These are phyloP conservation scores for Ceratina australensis DNA, from an alignment of 1,140 invertebrate species.

Conservation along the genomic window DNA sequence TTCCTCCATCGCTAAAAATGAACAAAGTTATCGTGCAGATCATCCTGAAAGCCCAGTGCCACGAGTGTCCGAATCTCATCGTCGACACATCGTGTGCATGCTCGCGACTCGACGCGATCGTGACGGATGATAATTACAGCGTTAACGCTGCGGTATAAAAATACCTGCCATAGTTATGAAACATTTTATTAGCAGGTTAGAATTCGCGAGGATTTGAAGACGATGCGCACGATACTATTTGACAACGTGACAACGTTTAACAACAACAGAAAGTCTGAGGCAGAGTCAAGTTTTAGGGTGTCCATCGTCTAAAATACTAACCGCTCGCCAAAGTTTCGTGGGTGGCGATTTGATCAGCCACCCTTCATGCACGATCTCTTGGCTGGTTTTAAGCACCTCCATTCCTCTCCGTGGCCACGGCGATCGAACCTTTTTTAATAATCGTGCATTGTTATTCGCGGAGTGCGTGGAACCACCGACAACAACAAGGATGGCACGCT, in stretches of 20 bases:
- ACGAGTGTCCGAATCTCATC: not conserved
- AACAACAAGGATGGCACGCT: slow-evolving; percentile 49
- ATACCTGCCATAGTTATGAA: slow-evolving; percentile 7
- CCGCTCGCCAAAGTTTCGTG: slow-evolving; percentile 92
- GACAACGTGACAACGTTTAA: slow-evolving; percentile 2
- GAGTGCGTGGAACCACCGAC: slow-evolving; percentile 52
- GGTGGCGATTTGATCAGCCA: slow-evolving; percentile 96
- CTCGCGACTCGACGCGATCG: too few relatives aligned
- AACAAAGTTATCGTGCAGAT: slow-evolving; percentile 17
- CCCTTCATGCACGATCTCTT: slow-evolving; percentile 88
- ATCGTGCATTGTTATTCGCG: slow-evolving; percentile 29
- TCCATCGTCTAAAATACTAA: slow-evolving; percentile 80
- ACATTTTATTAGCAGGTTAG: slow-evolving; percentile 20
- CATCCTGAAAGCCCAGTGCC: not conserved
- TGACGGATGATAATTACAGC: not conserved
- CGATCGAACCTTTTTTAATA: slow-evolving; percentile 37
- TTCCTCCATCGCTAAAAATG: slow-evolving; percentile 92
- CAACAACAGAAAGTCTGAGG: slow-evolving; percentile 45
- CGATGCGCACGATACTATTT: not conserved
- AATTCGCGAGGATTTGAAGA: not conserved
- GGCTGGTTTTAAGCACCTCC: slow-evolving; percentile 74
- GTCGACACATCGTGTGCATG: too few relatives aligned
- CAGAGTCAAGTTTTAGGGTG: not conserved
- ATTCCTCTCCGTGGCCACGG: slow-evolving; percentile 53
- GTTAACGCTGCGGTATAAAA: slow-evolving; percentile 3